A percentile compares a stretch with the other conserved stretches of the same genome.
These are phyloP conservation scores for Coleophora flavipennella DNA, from an alignment of 2,888 invertebrate species.

Conservation along the genomic window DNA sequence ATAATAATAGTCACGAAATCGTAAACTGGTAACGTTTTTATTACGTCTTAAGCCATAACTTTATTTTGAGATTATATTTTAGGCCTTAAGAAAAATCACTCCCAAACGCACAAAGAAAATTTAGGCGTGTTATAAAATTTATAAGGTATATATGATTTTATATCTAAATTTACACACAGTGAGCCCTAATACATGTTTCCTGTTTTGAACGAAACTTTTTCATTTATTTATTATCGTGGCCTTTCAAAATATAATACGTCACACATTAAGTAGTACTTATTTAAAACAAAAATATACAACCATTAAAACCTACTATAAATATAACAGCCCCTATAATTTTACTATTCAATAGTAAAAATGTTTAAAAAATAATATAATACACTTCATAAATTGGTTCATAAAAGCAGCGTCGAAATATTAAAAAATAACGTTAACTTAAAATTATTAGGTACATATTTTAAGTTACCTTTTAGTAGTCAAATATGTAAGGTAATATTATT, in stretches of 20 bases:
- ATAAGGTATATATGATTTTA: no score
- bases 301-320: conserved; percentile 54
- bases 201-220: no score
- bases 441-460: no score
- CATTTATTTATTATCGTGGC: no score
- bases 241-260: conserved; percentile 7
- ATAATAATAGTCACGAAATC: conserved; percentile 39
- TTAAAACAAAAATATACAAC: conserved; percentile 63
- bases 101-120: conserved; percentile 11
- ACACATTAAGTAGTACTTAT: conserved; percentile 23
- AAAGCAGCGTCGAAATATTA: conserved; percentile 58
- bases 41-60: conserved; percentile 23
- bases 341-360: conserved; percentile 67
- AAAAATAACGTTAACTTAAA: conserved; percentile 18
- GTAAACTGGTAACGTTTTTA: conserved; percentile 48
- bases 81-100: conserved; percentile 45
- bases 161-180: no score
- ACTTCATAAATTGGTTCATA: conserved; percentile 49
- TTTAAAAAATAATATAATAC: conserved; percentile 45
- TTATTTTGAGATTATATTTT: conserved; percentile 55
- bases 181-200: no score
- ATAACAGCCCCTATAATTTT: conserved; percentile 66
- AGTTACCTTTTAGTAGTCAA: no score
- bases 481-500: no score
- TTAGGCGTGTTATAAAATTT: not conserved